Percentiles rank a stretch among this genome's conserved stretches.
Evolutionary conservation across 2,113 vertebrate genomes (phyloP).

Genomic region (Theristicus caerulescens): DNA sequence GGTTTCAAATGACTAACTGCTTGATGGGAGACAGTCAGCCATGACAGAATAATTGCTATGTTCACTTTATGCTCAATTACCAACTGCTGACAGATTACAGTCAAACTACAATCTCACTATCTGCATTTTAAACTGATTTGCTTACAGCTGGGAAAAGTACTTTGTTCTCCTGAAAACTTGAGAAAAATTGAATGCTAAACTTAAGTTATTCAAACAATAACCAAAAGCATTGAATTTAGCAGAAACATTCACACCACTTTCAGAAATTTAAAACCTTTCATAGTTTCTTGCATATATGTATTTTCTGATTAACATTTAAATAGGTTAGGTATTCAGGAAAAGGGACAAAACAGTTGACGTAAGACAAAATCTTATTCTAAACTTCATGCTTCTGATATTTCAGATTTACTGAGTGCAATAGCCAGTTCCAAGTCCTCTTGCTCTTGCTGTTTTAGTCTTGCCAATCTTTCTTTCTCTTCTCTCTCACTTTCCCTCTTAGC

Average conservation of each 20-base stretch:
- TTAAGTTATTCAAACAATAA: slow-evolving; percentile 34
- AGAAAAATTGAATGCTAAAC: slow-evolving; percentile 17
- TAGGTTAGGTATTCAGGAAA: slow-evolving; percentile 64
- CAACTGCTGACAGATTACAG: slow-evolving; percentile 46
- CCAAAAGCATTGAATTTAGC: slow-evolving; percentile 46
- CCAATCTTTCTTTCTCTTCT: slow-evolving; percentile 94
- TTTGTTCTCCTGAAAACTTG: slow-evolving; percentile 29
- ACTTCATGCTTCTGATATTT: slow-evolving; percentile 90
- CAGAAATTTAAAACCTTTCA: slow-evolving; percentile 66
- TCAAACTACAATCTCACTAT: slow-evolving; percentile 20
- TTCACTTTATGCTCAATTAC: slow-evolving; percentile 52
- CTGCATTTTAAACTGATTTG: slow-evolving; percentile 36
- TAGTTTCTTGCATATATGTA: slow-evolving; percentile 69
- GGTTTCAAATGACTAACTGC: slow-evolving; percentile 48
- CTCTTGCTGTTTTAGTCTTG: slow-evolving; percentile 93
- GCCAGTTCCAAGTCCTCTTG: slow-evolving; percentile 98
- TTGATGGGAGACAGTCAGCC: slow-evolving; percentile 38
- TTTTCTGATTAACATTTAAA: slow-evolving; percentile 72
- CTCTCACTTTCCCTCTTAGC: slow-evolving; percentile 97
- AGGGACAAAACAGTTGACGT: slow-evolving; percentile 48
- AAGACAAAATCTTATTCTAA: slow-evolving; percentile 36
- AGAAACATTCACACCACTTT: slow-evolving; percentile 67
- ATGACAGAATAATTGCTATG: slow-evolving; percentile 10
- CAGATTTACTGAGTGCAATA: slow-evolving; percentile 98
- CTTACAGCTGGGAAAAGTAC: slow-evolving; percentile 54